Evolutionary conservation across 2,888 invertebrate genomes (phyloP), one percentile per base, ranked within the genome.

Genomic region (Amiota communis): DNA sequence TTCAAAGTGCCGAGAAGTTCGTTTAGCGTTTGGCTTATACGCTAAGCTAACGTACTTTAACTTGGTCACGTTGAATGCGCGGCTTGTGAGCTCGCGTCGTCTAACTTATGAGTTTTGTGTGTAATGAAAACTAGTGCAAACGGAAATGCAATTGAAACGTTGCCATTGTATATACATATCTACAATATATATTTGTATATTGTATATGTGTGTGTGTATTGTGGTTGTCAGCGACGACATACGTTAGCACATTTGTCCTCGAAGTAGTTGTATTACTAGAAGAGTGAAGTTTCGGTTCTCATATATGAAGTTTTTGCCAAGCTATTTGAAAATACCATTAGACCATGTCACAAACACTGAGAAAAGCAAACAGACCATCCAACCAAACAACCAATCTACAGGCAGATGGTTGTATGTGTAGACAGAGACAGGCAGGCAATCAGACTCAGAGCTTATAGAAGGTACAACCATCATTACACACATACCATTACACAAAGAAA

Each of bases 91-190:
- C 36, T 6, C 36, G 36, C 36, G 2, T 36, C 36, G 79, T 80
- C 79, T 78, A 84, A 86, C 86, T 86, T 85, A 86, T 86, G 84
- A 86, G 83, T 86, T 80, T 86, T 79, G 67, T 36, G 36, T 68
- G 79, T 79, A 80, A 81, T 80, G 86, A 80, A 86, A 87, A 87
- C 81, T 87, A 81, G 88, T 84, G 79, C 87, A 87, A 87, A 78
- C 88, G 88, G 87, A 87, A 88, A 86, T 87, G 85, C 87, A 87
- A 87, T 86, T 86, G 82, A 87, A 86, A 80, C 82, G 79, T 84
- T 77, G 81, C 83, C 78, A 84, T 83, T 82, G 83, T 20, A 11
- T n/a, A 20, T 15, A 53, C 53, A n/a, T 36, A 36, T 36, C 36
- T n/a, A 36, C 36, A n/a, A n/a, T n/a, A n/a, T 36, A 6, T 36